Conservation (phyloP, 2,888 invertebrate species). For the Tenthredo amoena region DNA sequence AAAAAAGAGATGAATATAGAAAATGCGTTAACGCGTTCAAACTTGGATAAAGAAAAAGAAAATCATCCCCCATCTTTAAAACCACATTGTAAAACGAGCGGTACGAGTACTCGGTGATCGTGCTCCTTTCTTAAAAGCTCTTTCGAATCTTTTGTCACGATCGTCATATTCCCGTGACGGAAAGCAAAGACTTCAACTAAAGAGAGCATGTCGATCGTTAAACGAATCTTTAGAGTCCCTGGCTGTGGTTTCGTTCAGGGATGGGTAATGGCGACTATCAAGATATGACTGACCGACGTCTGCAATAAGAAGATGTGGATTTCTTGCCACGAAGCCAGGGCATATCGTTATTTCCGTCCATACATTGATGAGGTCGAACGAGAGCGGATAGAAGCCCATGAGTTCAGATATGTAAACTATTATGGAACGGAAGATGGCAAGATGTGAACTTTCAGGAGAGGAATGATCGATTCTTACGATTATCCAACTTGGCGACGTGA, state of each 20-base stretch:
- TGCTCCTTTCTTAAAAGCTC: not conserved
- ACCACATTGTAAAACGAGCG: not conserved
- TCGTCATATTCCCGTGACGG: not conserved
- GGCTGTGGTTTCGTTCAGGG: not conserved
- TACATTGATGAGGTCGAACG: slow-evolving; percentile 58
- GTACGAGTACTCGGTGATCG: not conserved
- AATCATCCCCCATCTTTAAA: not conserved
- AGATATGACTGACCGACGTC: not conserved
- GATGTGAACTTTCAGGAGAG: not conserved
- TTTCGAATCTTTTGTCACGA: slow-evolving; percentile 10
- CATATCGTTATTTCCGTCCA: slow-evolving; percentile 59
- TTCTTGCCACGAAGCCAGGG: slow-evolving; percentile 62
- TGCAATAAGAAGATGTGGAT: slow-evolving; percentile 60
- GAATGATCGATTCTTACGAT: not conserved
- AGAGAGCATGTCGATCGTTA: not conserved
- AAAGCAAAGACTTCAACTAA: not conserved
- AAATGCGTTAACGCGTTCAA: not conserved
- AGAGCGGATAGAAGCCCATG: slow-evolving; percentile 60
- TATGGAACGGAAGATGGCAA: not conserved
- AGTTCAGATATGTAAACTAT: slow-evolving; percentile 57
- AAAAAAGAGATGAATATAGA: not conserved
- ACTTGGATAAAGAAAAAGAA: not conserved
- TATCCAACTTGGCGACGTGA: too few relatives aligned
- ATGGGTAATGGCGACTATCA: not conserved
- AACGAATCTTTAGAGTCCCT: not conserved